A percentile compares a stretch with the other conserved stretches of the same genome.
phyloP scores from a whole-genome alignment of 2,888 invertebrate genomes.

The Sericinus montela region DNA sequence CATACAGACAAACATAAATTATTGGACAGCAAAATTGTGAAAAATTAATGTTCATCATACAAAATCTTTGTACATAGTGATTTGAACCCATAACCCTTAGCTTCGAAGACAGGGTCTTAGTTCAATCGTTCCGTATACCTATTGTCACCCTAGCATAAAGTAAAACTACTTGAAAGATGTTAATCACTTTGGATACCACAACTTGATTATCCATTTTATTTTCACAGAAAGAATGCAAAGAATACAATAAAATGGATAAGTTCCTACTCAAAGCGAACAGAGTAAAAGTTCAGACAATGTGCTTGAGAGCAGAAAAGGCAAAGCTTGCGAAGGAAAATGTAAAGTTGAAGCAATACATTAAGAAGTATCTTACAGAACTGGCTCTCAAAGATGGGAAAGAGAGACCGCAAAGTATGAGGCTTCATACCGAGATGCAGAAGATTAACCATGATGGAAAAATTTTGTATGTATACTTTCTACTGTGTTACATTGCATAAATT shows the following conservation, averaged over 20 bases:
- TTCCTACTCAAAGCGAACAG: conserved; percentile 81
- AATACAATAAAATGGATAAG: conserved; percentile 82
- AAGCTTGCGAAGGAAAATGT: conserved; percentile 81
- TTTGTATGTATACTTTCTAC: conserved; percentile 31
- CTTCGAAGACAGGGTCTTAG: no score
- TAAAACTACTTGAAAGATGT: no score
- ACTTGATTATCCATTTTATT: background rate
- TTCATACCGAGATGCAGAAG: conserved; percentile 40
- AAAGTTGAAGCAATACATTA: conserved; percentile 79
- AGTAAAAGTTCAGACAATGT: conserved; percentile 61
- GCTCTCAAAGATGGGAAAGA: conserved; percentile 66
- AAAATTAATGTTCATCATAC: no score
- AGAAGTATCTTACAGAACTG: conserved; percentile 80
- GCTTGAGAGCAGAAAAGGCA: conserved; percentile 57
- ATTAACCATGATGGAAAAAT: conserved; percentile 37
- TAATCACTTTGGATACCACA: no score
- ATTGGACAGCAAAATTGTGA: no score
- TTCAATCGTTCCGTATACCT: no score
- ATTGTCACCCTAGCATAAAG: no score
- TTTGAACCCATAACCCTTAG: no score
- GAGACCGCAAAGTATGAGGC: conserved; percentile 51
- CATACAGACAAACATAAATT: no score
- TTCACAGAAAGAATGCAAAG: conserved; percentile 64
- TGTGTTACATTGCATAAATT: no score
- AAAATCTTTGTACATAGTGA: no score